phyloP scores from a whole-genome alignment of 2,797 vertebrate species.

The Sebastes paucispinis region DNA sequence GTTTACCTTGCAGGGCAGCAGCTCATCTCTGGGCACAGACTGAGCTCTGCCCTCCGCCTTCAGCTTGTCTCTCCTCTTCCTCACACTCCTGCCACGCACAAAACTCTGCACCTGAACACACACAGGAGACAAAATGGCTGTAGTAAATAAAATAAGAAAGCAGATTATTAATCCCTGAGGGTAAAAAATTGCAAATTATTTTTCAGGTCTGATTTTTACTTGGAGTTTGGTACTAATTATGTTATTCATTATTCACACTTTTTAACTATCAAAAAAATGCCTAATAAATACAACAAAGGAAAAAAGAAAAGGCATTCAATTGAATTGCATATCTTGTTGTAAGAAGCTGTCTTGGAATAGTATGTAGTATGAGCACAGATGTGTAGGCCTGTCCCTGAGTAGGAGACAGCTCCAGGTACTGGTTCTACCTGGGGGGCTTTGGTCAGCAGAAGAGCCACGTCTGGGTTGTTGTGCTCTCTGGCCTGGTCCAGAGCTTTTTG shows the following conservation, averaged over 20 bases:
- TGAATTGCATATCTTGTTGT: too few relatives aligned
- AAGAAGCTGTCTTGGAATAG: too few relatives aligned
- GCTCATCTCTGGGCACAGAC: constrained; percentile 92
- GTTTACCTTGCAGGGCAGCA: constrained; percentile 90
- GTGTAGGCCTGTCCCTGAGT: too few relatives aligned
- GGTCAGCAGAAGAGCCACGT: constrained; percentile 93
- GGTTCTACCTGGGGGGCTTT: constrained; percentile 91
- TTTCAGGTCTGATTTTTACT: too few relatives aligned
- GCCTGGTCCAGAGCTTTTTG: constrained; percentile 92
- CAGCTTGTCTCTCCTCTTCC: constrained; percentile 93
- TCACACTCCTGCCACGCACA: constrained; percentile 91
- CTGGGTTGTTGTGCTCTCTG: constrained; percentile 91
- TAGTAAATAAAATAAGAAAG: neutral
- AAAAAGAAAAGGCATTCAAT: too few relatives aligned
- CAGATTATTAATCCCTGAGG: neutral
- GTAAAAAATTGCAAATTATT: too few relatives aligned
- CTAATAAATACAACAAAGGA: too few relatives aligned
- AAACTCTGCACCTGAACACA: constrained; percentile 88
- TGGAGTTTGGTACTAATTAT: too few relatives aligned
- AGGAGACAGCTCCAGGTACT: too few relatives aligned
- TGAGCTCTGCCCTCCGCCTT: constrained; percentile 94
- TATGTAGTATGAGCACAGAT: too few relatives aligned
- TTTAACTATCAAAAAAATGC: too few relatives aligned
- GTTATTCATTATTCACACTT: too few relatives aligned
- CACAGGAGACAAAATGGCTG: neutral